These are phyloP conservation scores for Proteles cristata DNA, from an alignment of 2,113 vertebrate genomes.

Conservation along the genomic window DNA sequence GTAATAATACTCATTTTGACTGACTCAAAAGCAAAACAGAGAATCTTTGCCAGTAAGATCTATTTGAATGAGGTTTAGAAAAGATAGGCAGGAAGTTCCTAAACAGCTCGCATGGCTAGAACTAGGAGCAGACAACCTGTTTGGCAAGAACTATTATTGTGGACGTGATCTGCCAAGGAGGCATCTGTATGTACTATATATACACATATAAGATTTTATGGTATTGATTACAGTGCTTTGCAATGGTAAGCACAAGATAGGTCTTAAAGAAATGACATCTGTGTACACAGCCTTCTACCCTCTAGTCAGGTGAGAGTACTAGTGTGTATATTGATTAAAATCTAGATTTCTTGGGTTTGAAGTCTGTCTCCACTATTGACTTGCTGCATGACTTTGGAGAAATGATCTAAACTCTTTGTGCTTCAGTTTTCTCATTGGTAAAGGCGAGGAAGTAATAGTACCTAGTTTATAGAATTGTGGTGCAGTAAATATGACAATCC, in stretches of 20 bases:
- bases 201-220: background rate
- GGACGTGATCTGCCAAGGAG: background rate
- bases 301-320: background rate
- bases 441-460: background rate
- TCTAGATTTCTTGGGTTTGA: background rate
- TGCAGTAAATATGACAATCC: background rate
- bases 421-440: background rate
- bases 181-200: background rate
- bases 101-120: background rate
- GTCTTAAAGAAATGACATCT: background rate
- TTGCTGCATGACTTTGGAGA: background rate
- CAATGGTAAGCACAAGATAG: background rate
- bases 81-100: background rate
- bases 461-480: background rate
- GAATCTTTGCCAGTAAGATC: conserved; percentile 9
- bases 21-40: conserved; percentile 40
- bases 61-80: background rate
- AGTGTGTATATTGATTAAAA: background rate
- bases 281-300: background rate
- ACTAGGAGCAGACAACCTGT: background rate
- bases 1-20: conserved; percentile 49
- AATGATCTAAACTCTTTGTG: background rate
- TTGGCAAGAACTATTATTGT: background rate
- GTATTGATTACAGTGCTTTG: background rate
- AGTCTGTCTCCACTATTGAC: background rate